Percentiles rank a stretch among this genome's conserved stretches.
phyloP scores from a whole-genome alignment of 2,797 vertebrate species.

The Aphelocoma californica region DNA sequence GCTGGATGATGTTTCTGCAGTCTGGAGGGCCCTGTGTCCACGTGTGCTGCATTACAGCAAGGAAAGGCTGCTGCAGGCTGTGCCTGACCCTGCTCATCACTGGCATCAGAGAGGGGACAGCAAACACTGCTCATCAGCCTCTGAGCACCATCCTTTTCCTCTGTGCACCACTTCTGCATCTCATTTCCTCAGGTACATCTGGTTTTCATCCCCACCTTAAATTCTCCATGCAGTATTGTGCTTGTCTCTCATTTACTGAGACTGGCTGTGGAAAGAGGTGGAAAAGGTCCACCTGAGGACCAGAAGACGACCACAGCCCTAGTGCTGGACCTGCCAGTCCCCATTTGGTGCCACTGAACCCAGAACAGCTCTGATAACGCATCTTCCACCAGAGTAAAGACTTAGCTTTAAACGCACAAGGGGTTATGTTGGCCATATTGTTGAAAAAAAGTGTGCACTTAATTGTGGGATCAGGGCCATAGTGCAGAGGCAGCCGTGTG shows the following conservation, averaged over 20 bases:
- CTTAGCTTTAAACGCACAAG: neutral
- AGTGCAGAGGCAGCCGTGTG: neutral
- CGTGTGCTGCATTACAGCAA: neutral
- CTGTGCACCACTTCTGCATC: neutral
- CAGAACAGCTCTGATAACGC: neutral
- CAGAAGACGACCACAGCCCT: neutral
- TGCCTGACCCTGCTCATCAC: neutral
- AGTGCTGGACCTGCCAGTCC: neutral
- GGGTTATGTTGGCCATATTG: fast-evolving
- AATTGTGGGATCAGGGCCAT: neutral
- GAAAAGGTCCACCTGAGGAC: neutral
- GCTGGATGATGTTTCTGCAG: neutral
- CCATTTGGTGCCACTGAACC: neutral
- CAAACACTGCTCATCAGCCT: neutral
- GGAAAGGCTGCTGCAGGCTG: neutral
- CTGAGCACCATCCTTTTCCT: fast-evolving
- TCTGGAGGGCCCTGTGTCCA: neutral
- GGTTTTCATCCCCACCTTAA: neutral
- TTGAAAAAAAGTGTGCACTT: neutral
- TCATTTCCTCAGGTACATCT: neutral
- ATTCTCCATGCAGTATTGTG: fast-evolving
- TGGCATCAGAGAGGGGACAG: neutral
- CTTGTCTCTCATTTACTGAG: neutral
- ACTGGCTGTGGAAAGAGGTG: neutral
- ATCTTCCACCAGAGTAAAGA: neutral